Conservation (phyloP, 1,140 invertebrate species). For the Probaryconus sp. region DNA sequence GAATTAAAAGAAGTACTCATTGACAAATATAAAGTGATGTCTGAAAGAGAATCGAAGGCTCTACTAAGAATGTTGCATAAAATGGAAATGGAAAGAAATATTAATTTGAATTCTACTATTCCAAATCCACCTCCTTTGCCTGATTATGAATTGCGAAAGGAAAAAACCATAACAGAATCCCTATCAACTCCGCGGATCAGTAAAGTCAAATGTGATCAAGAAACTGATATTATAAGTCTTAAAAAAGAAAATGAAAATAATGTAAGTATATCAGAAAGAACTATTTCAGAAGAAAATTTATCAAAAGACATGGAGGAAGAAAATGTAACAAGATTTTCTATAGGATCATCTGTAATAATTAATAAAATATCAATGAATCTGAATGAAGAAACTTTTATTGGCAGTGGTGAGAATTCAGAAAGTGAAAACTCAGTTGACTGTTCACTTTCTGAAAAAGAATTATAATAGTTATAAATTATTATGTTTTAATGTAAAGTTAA, state of each 20-base stretch:
- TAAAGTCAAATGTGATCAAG: no score
- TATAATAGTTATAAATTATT: no score
- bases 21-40: constrained; percentile 73
- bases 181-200: no score
- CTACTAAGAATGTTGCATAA: constrained; percentile 67
- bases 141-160: not conserved
- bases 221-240: no score
- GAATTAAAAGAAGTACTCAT: constrained; percentile 74
- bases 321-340: constrained; percentile 51
- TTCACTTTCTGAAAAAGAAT: no score
- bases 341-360: constrained; percentile 42
- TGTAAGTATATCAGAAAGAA: no score
- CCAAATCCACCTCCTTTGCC: constrained; percentile 24
- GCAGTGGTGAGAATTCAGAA: constrained; percentile 75
- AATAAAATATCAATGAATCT: constrained; percentile 4
- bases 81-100: constrained; percentile 23
- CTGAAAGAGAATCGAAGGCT: constrained; percentile 71
- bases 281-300: not conserved
- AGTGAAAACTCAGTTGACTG: no score
- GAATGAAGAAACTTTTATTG: constrained; percentile 72
- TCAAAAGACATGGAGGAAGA: not conserved
- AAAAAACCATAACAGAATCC: not conserved
- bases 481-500: no score
- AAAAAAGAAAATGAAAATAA: no score
- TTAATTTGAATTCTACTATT: constrained; percentile 8